phyloP scores from a whole-genome alignment of 2,888 invertebrate genomes.

The Mesoligia furuncula region DNA sequence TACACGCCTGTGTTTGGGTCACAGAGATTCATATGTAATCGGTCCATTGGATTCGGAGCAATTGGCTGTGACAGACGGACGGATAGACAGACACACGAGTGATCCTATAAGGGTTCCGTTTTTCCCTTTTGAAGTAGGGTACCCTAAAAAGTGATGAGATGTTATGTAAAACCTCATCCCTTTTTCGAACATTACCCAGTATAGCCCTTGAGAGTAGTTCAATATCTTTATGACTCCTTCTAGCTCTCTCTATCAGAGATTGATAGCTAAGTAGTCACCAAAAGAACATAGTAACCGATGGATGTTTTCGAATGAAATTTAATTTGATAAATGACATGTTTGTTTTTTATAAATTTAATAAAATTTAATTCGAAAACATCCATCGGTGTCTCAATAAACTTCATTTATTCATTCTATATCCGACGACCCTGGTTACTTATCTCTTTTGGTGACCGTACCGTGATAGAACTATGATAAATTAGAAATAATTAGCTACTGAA shows the following conservation, averaged over 20 bases:
- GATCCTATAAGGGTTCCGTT: too few relatives aligned
- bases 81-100: too few relatives aligned
- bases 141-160: neutral
- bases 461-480: neutral
- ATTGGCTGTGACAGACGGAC: too few relatives aligned
- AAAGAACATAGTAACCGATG: neutral
- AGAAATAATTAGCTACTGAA: neutral
- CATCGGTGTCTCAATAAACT: neutral
- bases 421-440: neutral
- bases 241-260: neutral
- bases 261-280: neutral
- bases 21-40: too few relatives aligned
- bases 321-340: too few relatives aligned
- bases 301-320: too few relatives aligned
- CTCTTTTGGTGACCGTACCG: neutral
- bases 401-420: neutral
- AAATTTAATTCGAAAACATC: too few relatives aligned
- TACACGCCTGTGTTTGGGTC: too few relatives aligned
- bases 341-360: too few relatives aligned
- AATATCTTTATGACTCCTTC: neutral
- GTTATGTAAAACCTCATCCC: neutral
- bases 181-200: neutral
- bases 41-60: too few relatives aligned
- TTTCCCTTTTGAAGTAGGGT: too few relatives aligned
- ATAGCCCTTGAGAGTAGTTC: neutral